These are phyloP conservation scores for Macropus fuliginosus DNA, from an alignment of 2,797 vertebrate genomes.

Conservation along the genomic window DNA sequence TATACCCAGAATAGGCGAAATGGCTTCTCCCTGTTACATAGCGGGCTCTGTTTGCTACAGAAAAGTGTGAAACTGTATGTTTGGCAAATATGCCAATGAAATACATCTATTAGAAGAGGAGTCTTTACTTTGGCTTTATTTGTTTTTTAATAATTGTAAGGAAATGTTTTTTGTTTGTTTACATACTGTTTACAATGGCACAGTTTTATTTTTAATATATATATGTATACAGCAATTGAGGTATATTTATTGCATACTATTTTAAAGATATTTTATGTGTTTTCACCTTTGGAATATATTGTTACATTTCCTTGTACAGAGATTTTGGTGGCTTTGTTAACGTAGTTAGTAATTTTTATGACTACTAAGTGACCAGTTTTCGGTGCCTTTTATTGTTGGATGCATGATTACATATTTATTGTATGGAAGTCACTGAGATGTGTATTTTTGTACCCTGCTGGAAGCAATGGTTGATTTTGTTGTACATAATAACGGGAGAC, in stretches of 20 bases:
- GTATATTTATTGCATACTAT: constrained; percentile 99
- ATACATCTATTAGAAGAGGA: constrained; percentile 86
- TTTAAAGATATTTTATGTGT: constrained; percentile 96
- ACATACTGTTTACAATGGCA: constrained; percentile 99
- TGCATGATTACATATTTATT: constrained; percentile 99
- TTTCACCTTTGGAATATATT: constrained; percentile 99
- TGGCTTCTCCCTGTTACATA: constrained; percentile 72
- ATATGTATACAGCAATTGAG: constrained; percentile 88
- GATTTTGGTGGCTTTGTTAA: constrained; percentile 97
- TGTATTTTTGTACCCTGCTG: constrained; percentile 99
- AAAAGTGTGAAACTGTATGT: constrained; percentile 91
- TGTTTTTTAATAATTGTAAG: constrained; percentile 89
- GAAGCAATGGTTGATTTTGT: constrained; percentile 94
- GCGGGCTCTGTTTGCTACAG: constrained; percentile 87
- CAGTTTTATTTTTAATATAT: constrained; percentile 93
- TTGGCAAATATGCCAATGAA: constrained; percentile 88
- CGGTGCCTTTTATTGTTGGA: constrained; percentile 98
- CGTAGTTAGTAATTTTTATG: constrained; percentile 98
- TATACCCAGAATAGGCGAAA: constrained; percentile 72
- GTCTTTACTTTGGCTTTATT: constrained; percentile 88
- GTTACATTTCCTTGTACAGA: constrained; percentile 97
- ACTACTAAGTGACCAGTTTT: constrained; percentile 99
- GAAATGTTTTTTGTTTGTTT: constrained; percentile 96
- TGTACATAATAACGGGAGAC: constrained; percentile 91
- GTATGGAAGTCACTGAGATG: constrained; percentile 97